Conservation (phyloP, 92 coral and sea anemone species). For the Phenganax subtilis region DNA sequence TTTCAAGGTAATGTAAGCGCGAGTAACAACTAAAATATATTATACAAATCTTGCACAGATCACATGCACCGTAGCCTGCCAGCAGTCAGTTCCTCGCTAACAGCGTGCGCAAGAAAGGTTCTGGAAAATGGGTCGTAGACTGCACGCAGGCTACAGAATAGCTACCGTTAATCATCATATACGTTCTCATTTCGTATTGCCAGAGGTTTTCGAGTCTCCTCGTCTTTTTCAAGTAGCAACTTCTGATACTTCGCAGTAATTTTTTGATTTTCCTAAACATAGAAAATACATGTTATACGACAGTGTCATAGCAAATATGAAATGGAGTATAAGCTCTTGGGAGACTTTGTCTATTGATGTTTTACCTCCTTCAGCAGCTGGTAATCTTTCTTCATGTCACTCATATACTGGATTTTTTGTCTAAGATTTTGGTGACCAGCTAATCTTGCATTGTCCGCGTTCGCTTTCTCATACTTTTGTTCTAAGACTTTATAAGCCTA, state of each 20-base stretch:
- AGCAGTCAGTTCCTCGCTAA: too few relatives aligned
- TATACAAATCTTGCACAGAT: too few relatives aligned
- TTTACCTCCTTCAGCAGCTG: constrained; percentile 32
- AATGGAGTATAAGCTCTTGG: neutral
- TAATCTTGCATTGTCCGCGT: constrained; percentile 68
- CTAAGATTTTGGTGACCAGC: constrained; percentile 89
- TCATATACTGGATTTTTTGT: constrained; percentile 77
- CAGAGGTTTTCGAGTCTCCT: constrained; percentile 25
- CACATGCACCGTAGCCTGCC: too few relatives aligned
- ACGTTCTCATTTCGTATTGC: constrained; percentile 7
- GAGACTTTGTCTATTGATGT: too few relatives aligned
- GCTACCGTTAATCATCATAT: neutral
- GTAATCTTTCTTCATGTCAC: constrained; percentile 70
- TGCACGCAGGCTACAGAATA: neutral
- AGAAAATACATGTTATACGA: neutral
- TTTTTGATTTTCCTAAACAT: constrained; percentile 25
- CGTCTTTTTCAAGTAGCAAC: neutral
- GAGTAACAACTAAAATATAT: too few relatives aligned
- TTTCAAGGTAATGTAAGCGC: too few relatives aligned
- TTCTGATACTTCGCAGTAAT: constrained; percentile 17
- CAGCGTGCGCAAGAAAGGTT: too few relatives aligned
- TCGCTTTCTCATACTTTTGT: constrained; percentile 45
- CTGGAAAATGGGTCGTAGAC: too few relatives aligned
- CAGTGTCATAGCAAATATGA: neutral
- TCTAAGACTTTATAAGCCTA: constrained; percentile 22